Evolutionary conservation across 2,113 vertebrate species (phyloP).

Genomic region (Gymnogyps californianus): DNA sequence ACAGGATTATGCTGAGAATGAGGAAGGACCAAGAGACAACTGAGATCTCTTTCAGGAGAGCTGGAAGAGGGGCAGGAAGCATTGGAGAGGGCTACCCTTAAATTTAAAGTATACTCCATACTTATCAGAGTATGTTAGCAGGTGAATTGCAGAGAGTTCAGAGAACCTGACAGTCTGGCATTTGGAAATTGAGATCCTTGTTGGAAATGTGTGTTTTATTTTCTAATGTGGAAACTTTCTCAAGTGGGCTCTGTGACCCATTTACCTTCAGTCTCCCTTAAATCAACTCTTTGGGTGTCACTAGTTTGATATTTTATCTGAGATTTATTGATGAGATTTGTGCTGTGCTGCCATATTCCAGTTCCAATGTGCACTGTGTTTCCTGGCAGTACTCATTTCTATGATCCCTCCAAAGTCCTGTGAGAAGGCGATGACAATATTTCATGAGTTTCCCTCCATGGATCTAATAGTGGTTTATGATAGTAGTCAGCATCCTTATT

Average conservation of each 20-base stretch:
- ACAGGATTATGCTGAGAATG: not conserved
- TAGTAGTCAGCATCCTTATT: not conserved
- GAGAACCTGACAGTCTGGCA: not conserved
- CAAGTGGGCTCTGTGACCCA: not conserved
- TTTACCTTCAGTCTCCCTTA: not conserved
- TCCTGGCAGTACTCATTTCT: not conserved
- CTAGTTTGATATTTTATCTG: not conserved
- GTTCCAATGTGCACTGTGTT: not conserved
- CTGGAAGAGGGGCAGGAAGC: not conserved
- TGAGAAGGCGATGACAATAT: not conserved
- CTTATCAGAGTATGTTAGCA: not conserved
- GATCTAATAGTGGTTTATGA: not conserved
- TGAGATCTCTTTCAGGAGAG: not conserved
- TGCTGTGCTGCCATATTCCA: not conserved
- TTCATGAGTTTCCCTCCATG: not conserved
- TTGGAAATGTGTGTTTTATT: not conserved
- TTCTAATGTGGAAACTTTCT: not conserved
- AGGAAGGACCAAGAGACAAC: not conserved
- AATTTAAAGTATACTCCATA: not conserved
- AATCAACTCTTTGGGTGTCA: not conserved
- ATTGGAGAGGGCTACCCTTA: not conserved
- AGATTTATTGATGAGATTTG: not conserved
- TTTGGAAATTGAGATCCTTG: not conserved
- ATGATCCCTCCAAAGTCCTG: not conserved
- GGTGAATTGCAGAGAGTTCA: not conserved